A percentile compares a stretch with the other conserved stretches of the same genome.
Evolutionary conservation across 2,888 invertebrate genomes (phyloP).

Genomic region (Ormia ochracea): DNA sequence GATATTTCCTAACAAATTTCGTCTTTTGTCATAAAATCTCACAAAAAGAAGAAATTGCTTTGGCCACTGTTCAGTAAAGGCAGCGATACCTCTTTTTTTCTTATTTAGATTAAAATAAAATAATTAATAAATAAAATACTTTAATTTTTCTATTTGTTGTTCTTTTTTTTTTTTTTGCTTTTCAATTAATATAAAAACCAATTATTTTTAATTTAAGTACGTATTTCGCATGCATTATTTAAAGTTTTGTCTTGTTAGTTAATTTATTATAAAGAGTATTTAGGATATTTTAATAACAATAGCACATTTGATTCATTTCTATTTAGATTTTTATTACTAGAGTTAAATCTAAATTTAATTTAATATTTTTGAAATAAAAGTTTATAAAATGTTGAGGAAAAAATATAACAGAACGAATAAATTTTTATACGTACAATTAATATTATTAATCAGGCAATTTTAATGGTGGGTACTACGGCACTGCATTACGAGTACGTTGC

Average conservation of each 20-base stretch:
- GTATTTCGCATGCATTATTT: slow-evolving; percentile 54
- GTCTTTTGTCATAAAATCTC: not conserved
- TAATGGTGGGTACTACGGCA: slow-evolving; percentile 50
- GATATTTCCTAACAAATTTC: no score
- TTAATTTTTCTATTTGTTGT: slow-evolving; percentile 26
- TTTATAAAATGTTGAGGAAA: slow-evolving; percentile 7
- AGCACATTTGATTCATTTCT: slow-evolving; percentile 65
- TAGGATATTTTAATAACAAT: slow-evolving; percentile 58
- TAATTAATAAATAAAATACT: slow-evolving; percentile 52
- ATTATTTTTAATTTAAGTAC: slow-evolving; percentile 24
- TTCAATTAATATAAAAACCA: slow-evolving; percentile 29
- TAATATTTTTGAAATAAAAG: slow-evolving; percentile 18
- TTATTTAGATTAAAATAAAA: slow-evolving; percentile 45
- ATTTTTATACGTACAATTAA: slow-evolving; percentile 16
- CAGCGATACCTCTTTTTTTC: slow-evolving; percentile 18
- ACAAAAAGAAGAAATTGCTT: not conserved
- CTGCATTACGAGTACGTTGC: slow-evolving; percentile 37
- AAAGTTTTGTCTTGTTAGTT: slow-evolving; percentile 14
- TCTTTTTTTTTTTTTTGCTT: no score
- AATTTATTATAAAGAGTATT: slow-evolving; percentile 34
- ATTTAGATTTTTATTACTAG: slow-evolving; percentile 55
- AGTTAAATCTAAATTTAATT: slow-evolving; percentile 54
- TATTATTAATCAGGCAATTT: slow-evolving; percentile 28
- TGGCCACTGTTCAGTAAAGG: not conserved
- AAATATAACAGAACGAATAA: slow-evolving; percentile 41